Conservation (phyloP, 2,888 invertebrate species). For the Cataglyphis livida region DNA sequence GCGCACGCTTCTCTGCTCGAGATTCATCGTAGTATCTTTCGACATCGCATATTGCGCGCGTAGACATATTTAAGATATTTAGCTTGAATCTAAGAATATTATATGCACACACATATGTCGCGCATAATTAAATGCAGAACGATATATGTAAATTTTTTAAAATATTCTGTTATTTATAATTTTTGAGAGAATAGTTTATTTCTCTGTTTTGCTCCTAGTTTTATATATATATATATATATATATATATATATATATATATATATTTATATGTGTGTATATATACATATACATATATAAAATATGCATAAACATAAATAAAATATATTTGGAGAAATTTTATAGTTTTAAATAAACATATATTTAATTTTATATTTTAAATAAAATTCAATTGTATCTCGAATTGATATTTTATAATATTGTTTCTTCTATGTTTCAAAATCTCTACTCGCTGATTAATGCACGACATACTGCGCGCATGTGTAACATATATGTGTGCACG, state of each 20-base stretch:
- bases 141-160: neutral
- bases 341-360: neutral
- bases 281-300: neutral
- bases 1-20: conserved; percentile 38
- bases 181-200: neutral
- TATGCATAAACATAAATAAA: neutral
- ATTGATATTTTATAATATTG: neutral
- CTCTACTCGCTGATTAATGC: conserved; percentile 7
- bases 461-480: neutral
- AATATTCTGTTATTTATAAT: neutral
- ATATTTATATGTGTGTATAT: too few species aligned
- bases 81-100: conserved; percentile 13
- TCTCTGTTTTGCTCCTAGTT: neutral
- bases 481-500: neutral
- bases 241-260: too few species aligned
- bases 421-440: neutral
- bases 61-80: neutral
- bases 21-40: conserved; percentile 42
- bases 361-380: neutral
- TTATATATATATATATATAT: neutral
- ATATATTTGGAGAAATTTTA: neutral
- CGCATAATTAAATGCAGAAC: neutral
- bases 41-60: conserved; percentile 5
- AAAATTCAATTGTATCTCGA: neutral
- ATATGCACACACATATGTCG: conserved; percentile 14